A percentile compares a stretch with the other conserved stretches of the same genome.
Evolutionary conservation across 2,797 vertebrate species (phyloP).

Genomic region (Chiloscyllium punctatum): DNA sequence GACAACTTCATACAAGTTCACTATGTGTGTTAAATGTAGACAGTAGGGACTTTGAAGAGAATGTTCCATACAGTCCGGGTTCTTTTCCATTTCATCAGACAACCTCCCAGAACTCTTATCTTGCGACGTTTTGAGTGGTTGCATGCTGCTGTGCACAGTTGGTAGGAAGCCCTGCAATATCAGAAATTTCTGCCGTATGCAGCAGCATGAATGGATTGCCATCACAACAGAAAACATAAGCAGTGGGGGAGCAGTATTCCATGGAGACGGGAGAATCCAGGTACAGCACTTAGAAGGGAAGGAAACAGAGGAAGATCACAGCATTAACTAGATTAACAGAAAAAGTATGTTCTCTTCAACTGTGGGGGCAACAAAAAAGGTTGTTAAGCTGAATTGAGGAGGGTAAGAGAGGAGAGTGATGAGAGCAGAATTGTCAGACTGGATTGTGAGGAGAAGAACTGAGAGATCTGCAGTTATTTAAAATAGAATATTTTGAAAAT

Average conservation of each 20-base stretch:
- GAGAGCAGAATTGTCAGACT: background rate
- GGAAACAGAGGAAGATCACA: background rate
- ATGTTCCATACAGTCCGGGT: background rate
- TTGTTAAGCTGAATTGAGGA: background rate
- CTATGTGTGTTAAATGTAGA: background rate
- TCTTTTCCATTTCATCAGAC: background rate
- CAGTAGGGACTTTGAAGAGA: background rate
- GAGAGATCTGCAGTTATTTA: background rate
- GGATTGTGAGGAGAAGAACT: background rate
- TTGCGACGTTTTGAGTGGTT: background rate
- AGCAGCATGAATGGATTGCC: background rate
- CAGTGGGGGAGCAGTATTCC: background rate
- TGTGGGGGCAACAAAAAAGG: background rate
- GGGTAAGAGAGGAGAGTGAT: background rate
- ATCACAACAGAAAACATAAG: background rate
- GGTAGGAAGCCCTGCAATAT: background rate
- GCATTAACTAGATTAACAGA: background rate
- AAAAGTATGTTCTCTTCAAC: too few relatives aligned
- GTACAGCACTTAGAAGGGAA: background rate
- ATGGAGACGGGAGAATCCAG: background rate
- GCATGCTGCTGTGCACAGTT: background rate
- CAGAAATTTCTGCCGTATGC: background rate
- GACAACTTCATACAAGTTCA: background rate
- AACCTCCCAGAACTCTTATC: background rate
- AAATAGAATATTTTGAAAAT: background rate